Conservation (phyloP, 2,888 invertebrate species). For the Drosophila peninsularis region DNA sequence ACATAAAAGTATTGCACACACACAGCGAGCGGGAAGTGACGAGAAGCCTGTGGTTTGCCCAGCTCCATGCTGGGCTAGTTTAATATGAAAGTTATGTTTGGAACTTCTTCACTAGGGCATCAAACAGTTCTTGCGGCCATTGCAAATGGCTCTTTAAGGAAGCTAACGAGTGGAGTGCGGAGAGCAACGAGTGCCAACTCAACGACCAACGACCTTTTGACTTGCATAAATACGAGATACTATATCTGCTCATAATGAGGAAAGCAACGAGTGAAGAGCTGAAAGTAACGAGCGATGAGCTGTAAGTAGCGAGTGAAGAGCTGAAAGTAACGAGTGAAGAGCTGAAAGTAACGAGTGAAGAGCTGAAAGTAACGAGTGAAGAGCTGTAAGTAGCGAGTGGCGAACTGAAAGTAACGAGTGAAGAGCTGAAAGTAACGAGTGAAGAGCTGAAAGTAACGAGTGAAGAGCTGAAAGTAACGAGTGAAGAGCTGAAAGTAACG, state of each 20-base stretch:
- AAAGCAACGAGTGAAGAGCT: not conserved
- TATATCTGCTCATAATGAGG: not conserved
- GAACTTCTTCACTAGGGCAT: not conserved
- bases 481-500: too few relatives aligned
- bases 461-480: too few relatives aligned
- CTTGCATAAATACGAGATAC: too few relatives aligned
- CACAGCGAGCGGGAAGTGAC: constrained; percentile 1
- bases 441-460: too few relatives aligned
- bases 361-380: too few relatives aligned
- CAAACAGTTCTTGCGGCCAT: not conserved
- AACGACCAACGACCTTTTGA: too few relatives aligned
- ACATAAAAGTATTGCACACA: constrained; percentile 17
- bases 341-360: too few relatives aligned
- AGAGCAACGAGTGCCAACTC: not conserved
- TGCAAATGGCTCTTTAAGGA: not conserved
- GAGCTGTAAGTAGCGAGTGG: too few relatives aligned
- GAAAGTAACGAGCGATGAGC: not conserved
- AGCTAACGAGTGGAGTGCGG: not conserved
- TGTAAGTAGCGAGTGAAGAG: too few relatives aligned
- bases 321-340: too few relatives aligned
- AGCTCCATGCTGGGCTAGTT: constrained; percentile 2
- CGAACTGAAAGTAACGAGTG: too few relatives aligned
- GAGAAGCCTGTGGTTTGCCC: constrained; percentile 6
- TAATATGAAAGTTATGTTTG: constrained; percentile 6
- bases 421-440: too few relatives aligned